These are phyloP conservation scores for Tubulanus polymorphus DNA, from an alignment of 2,888 invertebrate genomes.

Conservation along the genomic window DNA sequence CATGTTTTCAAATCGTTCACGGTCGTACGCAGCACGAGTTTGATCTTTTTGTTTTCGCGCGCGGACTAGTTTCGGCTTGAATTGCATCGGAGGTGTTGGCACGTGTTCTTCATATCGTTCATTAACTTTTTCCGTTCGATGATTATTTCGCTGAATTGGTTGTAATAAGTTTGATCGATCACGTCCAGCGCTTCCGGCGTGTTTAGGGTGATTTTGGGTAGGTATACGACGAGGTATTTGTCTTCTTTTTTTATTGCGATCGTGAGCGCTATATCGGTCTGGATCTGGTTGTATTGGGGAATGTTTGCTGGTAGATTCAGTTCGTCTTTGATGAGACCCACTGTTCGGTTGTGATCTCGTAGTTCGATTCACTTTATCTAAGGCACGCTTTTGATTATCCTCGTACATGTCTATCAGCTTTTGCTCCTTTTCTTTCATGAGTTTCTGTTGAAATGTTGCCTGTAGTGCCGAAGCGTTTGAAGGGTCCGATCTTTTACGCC, in stretches of 20 bases:
- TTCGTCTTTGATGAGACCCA: too few species aligned
- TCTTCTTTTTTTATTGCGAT: too few species aligned
- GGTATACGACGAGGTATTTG: too few species aligned
- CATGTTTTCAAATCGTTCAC: too few species aligned
- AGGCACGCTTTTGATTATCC: constrained; percentile 27
- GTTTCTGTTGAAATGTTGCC: constrained; percentile 31
- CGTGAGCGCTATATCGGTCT: too few species aligned
- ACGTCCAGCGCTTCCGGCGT: neutral
- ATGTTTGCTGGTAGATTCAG: too few species aligned
- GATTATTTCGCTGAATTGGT: neutral
- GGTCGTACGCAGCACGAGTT: neutral
- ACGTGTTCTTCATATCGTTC: neutral
- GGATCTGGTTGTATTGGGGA: too few species aligned
- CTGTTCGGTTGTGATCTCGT: too few species aligned
- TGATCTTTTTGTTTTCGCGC: neutral
- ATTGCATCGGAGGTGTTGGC: neutral
- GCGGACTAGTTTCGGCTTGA: neutral
- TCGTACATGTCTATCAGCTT: constrained; percentile 36
- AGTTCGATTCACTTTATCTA: constrained; percentile 24
- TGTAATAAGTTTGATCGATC: neutral
- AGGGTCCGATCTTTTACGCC: too few species aligned
- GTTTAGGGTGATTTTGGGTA: too few species aligned
- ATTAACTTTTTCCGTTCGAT: neutral
- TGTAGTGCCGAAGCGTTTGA: too few species aligned
- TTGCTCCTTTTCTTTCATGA: constrained; percentile 39